Evolutionary conservation across 2,797 vertebrate species (phyloP), one percentile per base, ranked within the genome.

Genomic region (Pagetopsis macropterus): DNA sequence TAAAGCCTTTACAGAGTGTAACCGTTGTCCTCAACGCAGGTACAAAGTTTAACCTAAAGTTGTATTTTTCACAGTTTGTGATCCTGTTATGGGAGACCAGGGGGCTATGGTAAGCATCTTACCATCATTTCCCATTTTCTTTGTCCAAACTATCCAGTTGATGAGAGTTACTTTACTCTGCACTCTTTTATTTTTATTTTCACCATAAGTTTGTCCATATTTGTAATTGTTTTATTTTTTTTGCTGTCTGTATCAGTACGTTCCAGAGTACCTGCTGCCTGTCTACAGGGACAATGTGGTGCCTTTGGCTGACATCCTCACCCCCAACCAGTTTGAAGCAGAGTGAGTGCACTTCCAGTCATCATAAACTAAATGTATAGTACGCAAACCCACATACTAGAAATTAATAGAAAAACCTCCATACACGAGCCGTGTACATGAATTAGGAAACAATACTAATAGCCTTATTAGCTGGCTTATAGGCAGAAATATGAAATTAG

Each of bases 241-340:
- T 37, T 82, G 16, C 5, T 70, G 5, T 33, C 23, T 75, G 49
- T 75, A 81, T 15, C 79, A 99, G 98, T 99, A 99, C 0, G 98
- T 99, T 71, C 98, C 98, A 15, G 90, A 97, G 84, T 93, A 95
- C 54, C 94, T 99, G 52, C 93, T 99, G 67, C 97, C 97, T 0
- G 94, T 99, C 64, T 99, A 99, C 90, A 96, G 92, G 82, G 94
- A 98, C 65, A 96, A 96, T 89, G 95, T 99, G 1, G 96, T 99
- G 21, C 97, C 97, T 0, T 87, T 98, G 37, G 96, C 97, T 0
- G 96, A 99, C 86, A 97, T 99, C 81, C 97, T 99, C 75, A 99
- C 98, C 21, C 98, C 98, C 50, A 99, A 99, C 93, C 97, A 99
- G 89, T 99, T 98, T 86, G 97, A 99, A 84, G 97, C 98, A 15